Evolutionary conservation across 2,797 vertebrate species (phyloP).

Genomic region (Falco naumanni): DNA sequence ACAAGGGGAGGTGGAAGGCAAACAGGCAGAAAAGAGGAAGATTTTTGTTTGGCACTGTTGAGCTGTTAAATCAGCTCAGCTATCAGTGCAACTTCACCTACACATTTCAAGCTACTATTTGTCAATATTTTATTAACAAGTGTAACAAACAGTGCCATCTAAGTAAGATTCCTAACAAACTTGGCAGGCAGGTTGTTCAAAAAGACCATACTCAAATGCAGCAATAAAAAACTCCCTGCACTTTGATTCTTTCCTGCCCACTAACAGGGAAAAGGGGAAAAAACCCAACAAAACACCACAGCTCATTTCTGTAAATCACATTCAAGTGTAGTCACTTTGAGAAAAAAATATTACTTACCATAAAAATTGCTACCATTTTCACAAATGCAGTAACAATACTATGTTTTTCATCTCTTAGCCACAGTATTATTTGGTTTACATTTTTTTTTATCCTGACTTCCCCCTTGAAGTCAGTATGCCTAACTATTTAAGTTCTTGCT

Average conservation of each 20-base stretch:
- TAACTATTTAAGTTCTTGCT: not conserved
- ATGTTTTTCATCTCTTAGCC: not conserved
- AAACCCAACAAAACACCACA: too few species aligned
- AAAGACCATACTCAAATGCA: too few species aligned
- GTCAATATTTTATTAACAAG: not conserved
- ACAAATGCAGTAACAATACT: not conserved
- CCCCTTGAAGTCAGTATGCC: not conserved
- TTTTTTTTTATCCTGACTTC: not conserved
- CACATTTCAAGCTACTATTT: not conserved
- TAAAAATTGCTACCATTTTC: not conserved
- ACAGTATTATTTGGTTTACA: not conserved
- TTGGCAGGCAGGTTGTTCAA: too few species aligned
- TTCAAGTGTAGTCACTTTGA: not conserved
- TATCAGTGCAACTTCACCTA: not conserved
- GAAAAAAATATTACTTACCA: not conserved
- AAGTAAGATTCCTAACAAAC: too few species aligned
- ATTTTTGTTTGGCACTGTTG: not conserved
- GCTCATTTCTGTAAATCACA: not conserved
- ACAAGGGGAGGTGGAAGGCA: not conserved
- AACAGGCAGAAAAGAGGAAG: not conserved
- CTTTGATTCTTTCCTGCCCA: too few species aligned
- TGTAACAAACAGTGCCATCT: too few species aligned
- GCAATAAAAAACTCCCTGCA: too few species aligned
- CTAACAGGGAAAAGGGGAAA: too few species aligned
- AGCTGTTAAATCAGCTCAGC: not conserved